These are phyloP conservation scores for Tragelaphus oryx DNA, from an alignment of 2,797 vertebrate genomes.

Conservation along the genomic window DNA sequence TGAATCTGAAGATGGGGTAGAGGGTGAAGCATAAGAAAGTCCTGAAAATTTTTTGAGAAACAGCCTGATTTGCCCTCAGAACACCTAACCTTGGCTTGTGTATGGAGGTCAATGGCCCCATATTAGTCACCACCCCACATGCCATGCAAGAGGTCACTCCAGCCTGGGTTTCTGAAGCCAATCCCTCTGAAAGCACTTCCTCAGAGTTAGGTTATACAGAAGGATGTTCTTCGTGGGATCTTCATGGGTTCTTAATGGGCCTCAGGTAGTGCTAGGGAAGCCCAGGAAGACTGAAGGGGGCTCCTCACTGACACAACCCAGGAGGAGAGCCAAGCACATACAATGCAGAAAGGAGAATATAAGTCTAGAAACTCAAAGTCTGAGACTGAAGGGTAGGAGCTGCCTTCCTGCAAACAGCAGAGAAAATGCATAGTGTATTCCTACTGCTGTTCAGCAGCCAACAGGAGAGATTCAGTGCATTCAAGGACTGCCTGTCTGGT, in stretches of 20 bases:
- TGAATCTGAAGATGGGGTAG: not conserved
- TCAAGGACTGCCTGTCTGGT: not conserved
- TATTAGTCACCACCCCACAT: not conserved
- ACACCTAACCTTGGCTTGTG: not conserved
- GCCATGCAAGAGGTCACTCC: not conserved
- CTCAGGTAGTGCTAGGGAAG: not conserved
- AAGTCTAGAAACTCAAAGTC: not conserved
- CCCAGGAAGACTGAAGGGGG: not conserved
- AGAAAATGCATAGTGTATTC: not conserved
- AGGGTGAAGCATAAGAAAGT: not conserved
- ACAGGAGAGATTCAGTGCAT: not conserved
- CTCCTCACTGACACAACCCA: no score
- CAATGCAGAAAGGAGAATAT: fast-evolving
- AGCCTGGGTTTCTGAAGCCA: not conserved
- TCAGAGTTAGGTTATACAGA: not conserved
- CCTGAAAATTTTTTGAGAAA: not conserved
- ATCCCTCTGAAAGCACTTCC: not conserved
- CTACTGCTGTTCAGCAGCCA: not conserved
- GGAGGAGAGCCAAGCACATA: not conserved
- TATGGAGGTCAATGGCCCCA: not conserved
- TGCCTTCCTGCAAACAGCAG: not conserved
- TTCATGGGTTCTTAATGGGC: not conserved
- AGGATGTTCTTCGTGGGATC: not conserved
- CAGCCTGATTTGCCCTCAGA: not conserved
- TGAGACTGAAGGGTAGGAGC: not conserved